Evolutionary conservation across 1,140 invertebrate species (phyloP), one percentile per base, ranked within the genome.

Genomic region (Philaenus spumarius): DNA sequence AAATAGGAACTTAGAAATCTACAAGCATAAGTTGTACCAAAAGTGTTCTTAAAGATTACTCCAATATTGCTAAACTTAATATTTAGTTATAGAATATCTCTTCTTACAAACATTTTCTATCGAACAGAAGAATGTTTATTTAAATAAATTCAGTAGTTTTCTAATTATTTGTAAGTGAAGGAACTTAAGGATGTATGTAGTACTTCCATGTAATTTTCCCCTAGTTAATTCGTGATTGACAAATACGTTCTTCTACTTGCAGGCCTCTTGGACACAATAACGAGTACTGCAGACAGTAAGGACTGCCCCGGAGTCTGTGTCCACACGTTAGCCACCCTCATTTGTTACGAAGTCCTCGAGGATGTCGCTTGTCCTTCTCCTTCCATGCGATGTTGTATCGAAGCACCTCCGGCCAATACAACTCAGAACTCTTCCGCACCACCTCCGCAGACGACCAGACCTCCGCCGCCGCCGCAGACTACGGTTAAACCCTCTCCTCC

Each of bases 271-370:
- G 88, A 91, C 62, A 85, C 87, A 1, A 81, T 93, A 66, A 89
- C 89, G 12, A 89, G 81, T 35, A 90, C 89, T 19, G 87, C 83
- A 19, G 86, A 89, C 67, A 81, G 82, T 39, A 88, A 87, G 67
- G 85, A 90, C 65, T 93, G 90, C 71, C 89, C 90, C 0, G 90
- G 90, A 0, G 82, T 88, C 45, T 94, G 90, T 69, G 85, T 91
- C 24, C 88, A 92, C 67, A 80, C 86, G 5, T 68, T 92, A 22
- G 86, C 90, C 6, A 86, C 88, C 0, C 73, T 91, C 30, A 89
- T 92, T 62, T 93, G 90, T 70, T 84, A 87, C 69, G 83, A 89
- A 63, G 87, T 92, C 1, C 75, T 90, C 17, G 87, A 92, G 39
- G 82, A 91, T 66, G 83, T 89, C 6, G 80, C 81, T 46, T 91